Evolutionary conservation across 2,113 vertebrate genomes (phyloP), one percentile per base, ranked within the genome.

Genomic region (Sitta europaea): DNA sequence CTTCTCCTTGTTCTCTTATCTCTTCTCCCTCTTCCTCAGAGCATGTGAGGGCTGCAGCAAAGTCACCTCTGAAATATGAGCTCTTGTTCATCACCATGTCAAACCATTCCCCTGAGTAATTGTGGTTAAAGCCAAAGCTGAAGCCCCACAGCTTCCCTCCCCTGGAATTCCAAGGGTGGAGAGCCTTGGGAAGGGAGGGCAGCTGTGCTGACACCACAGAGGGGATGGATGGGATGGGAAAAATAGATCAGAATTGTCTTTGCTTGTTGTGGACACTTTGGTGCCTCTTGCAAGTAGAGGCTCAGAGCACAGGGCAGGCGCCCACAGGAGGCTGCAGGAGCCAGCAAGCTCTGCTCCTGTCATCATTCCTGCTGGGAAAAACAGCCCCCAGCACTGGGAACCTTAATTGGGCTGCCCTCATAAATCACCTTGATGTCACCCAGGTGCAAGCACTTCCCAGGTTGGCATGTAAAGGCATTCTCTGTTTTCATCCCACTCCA

Each of bases 401-500:
- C n/a, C 65, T 63, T 42, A 58, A 48, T 5, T 59, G 2, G 40
- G 35, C 81, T 87, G 63, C 50, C 36, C 10, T 87, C 19, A 9
- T 73, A 53, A 88, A 70, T 88, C 66, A 72, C 67, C 58, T 25
- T 1, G 38, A 12, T 47, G 70, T 66, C n/a, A 25, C 35, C 61
- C 58, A 61, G 40, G 33, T 51, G 42, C 47, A 59, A 81, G 57
- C 51, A 11, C 22, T 79, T 77, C 50, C n/a, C 58, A 76, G 29
- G 38, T 0, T 40, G 67, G 33, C 23, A 28, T 14, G 82, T n/a
- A 20, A 45, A 63, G 23, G 31, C 18, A 33, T n/a, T 80, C 74
- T 35, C 6, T 4, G 24, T n/a, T 50, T 81, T 47, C 36, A 61
- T 22, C 65, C 48, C 1, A 0, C 10, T 29, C 14, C 23, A 0